Conservation (phyloP, 2,797 vertebrate genomes). For the Cheirogaleus major region DNA sequence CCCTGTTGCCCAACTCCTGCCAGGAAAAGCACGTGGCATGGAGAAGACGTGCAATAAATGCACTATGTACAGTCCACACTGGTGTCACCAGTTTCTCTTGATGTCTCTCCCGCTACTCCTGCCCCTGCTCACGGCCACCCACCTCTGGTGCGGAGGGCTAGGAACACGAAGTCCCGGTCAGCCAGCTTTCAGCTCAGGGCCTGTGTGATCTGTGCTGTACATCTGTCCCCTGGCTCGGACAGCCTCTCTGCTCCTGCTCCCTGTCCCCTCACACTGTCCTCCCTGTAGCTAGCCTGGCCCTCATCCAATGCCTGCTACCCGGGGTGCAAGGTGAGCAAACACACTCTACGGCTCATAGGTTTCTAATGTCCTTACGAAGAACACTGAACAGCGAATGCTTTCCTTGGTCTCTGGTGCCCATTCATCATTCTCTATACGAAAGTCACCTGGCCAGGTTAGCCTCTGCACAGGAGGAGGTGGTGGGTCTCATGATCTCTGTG, state of each 20-base stretch:
- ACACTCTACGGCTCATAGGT: not conserved
- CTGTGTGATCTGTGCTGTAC: not conserved
- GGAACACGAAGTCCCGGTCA: not conserved
- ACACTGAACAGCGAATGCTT: not conserved
- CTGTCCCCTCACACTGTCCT: not conserved
- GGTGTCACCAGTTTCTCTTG: not conserved
- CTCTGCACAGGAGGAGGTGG: not conserved
- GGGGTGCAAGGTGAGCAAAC: not conserved
- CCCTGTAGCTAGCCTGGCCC: not conserved
- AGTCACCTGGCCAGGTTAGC: not conserved
- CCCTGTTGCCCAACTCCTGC: not conserved
- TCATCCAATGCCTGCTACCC: not conserved
- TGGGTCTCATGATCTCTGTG: not conserved
- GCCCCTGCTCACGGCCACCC: not conserved
- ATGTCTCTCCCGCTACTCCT: not conserved
- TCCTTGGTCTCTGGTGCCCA: not conserved
- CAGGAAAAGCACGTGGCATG: not conserved
- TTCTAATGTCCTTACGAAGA: not conserved
- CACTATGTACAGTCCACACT: not conserved
- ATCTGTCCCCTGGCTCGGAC: not conserved
- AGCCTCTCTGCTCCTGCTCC: not conserved
- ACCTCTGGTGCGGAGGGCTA: not conserved
- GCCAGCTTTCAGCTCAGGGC: not conserved
- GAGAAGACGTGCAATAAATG: not conserved
- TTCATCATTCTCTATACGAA: not conserved